Conservation (phyloP, 64 coral and sea anemone genomes). For the Dendronephthya gigantea region DNA sequence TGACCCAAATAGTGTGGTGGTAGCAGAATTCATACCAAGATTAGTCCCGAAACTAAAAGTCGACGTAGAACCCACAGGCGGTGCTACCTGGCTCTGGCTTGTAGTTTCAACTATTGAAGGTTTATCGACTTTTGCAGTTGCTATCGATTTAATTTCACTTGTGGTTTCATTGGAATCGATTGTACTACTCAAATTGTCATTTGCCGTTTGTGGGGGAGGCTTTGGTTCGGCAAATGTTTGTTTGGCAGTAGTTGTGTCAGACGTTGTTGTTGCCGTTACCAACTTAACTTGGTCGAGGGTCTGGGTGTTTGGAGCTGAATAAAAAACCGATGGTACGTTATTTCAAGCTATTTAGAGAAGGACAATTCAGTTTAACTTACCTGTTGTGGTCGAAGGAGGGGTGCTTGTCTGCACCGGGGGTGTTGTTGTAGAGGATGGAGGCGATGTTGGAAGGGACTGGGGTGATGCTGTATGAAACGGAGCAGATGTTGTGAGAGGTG, state of each 20-base stretch:
- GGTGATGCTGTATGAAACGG: no score
- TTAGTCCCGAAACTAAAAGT: background rate
- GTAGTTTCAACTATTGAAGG: no score
- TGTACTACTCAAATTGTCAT: no score
- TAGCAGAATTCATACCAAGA: background rate
- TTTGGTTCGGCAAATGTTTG: background rate
- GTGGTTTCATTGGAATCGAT: no score
- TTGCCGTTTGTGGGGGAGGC: background rate
- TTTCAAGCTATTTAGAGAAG: no score
- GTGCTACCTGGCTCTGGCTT: background rate
- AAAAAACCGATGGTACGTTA: no score
- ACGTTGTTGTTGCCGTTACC: background rate
- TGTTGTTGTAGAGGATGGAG: background rate
- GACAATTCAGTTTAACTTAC: no score
- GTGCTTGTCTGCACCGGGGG: background rate
- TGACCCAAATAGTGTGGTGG: background rate
- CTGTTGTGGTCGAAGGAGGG: background rate
- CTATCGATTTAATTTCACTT: no score
- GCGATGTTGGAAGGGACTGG: background rate
- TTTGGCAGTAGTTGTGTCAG: background rate
- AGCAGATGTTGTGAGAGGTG: background rate
- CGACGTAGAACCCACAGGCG: background rate
- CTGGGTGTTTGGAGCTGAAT: no score
- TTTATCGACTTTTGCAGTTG: no score
- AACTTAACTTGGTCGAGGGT: no score